Conservation (phyloP, 1,140 invertebrate species). For the Aethina tumida region DNA sequence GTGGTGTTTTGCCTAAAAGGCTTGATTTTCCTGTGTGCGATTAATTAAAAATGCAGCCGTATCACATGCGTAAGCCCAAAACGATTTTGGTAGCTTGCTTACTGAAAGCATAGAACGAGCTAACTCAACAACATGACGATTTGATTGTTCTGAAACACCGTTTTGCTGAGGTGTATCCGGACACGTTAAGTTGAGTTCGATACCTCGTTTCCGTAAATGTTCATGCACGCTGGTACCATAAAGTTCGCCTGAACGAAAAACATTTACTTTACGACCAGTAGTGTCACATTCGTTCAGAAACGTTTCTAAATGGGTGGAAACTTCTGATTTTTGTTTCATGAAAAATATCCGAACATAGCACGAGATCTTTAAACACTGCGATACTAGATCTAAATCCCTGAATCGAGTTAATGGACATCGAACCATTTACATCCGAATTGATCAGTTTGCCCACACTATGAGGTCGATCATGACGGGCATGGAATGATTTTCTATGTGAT, state of each 20-base stretch:
- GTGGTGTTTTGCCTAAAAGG: constrained; percentile 23
- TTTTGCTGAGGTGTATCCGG: constrained; percentile 6
- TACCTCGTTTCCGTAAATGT: too few species aligned
- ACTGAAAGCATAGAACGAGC: constrained; percentile 6
- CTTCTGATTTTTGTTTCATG: too few species aligned
- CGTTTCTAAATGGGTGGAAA: too few species aligned
- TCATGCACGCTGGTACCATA: too few species aligned
- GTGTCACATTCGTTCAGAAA: too few species aligned
- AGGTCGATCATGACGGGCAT: constrained; percentile 4
- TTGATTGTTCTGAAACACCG: constrained; percentile 2
- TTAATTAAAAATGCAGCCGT: constrained; percentile 31
- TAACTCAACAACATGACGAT: constrained; percentile 3
- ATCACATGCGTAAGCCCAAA: constrained; percentile 7
- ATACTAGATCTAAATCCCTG: too few species aligned
- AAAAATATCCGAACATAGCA: constrained; percentile 1
- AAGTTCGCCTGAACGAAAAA: too few species aligned
- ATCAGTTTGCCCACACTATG: constrained; percentile 3
- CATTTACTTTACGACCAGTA: too few species aligned
- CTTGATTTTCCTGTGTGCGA: constrained; percentile 24
- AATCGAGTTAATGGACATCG: too few species aligned
- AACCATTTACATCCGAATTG: constrained; percentile 1
- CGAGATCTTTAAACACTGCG: too few species aligned
- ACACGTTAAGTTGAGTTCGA: neutral
- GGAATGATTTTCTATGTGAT: constrained; percentile 6
- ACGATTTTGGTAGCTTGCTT: constrained; percentile 10